A percentile compares a stretch with the other conserved stretches of the same genome.
Evolutionary conservation across 2,797 vertebrate genomes (phyloP).

Genomic region (Acanthornis magna): DNA sequence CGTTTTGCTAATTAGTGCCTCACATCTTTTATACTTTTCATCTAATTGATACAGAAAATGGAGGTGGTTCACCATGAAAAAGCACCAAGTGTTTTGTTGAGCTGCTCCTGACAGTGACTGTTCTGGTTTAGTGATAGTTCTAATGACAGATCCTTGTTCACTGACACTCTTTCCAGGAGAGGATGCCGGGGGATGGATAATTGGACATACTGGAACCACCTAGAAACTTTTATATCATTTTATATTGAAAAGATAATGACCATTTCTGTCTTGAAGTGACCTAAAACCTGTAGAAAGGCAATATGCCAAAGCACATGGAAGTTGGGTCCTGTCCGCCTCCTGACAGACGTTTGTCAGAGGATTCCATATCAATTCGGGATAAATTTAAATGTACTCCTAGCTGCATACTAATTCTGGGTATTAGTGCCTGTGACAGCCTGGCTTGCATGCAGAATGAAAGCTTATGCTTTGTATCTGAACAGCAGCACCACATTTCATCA

Average conservation of each 20-base stretch:
- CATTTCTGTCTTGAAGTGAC: background rate
- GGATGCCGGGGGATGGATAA: background rate
- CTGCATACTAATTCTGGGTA: background rate
- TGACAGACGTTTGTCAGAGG: background rate
- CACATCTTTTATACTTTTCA: background rate
- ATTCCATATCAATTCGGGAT: background rate
- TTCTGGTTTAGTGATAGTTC: background rate
- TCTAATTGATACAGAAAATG: background rate
- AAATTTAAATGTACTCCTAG: background rate
- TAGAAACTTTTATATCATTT: background rate
- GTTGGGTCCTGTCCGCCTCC: background rate
- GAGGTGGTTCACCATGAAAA: background rate
- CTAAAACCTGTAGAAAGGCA: background rate
- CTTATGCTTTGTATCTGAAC: background rate
- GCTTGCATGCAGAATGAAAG: background rate
- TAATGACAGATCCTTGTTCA: background rate
- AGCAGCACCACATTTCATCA: background rate
- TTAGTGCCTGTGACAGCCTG: background rate
- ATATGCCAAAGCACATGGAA: background rate
- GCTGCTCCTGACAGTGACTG: background rate
- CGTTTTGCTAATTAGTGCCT: background rate
- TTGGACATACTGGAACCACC: background rate
- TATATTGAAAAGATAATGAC: background rate
- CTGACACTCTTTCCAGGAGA: background rate
- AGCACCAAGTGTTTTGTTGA: background rate